phyloP scores from a whole-genome alignment of 2,888 invertebrate genomes.

The Troglohyphantes excavatus region DNA sequence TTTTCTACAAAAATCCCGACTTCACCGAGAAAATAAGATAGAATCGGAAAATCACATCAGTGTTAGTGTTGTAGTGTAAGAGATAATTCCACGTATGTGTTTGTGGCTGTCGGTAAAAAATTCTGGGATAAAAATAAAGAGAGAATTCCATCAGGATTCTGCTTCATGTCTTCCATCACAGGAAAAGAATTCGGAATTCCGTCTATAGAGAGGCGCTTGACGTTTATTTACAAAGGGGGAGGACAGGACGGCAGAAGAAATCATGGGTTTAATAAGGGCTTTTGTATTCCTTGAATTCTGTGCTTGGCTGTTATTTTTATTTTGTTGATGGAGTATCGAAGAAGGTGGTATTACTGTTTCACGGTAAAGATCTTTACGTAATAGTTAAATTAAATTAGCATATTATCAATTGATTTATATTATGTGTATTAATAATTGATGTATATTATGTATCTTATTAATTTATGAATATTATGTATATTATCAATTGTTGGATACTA shows the following conservation, averaged over 20 bases:
- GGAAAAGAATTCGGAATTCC: background rate
- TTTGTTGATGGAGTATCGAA: no score
- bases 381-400: no score
- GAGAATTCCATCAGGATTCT: background rate
- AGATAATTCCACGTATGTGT: background rate
- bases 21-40: background rate
- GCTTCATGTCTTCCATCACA: background rate
- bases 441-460: no score
- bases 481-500: no score
- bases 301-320: no score
- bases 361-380: no score
- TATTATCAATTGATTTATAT: no score
- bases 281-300: no score
- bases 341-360: no score
- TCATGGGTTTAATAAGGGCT: background rate
- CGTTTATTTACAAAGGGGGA: background rate
- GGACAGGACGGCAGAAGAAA: background rate
- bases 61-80: background rate
- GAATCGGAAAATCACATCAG: background rate
- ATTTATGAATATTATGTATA: no score
- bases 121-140: background rate
- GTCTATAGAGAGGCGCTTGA: background rate
- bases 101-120: background rate
- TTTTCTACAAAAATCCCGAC: background rate
- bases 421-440: no score